Conservation (phyloP, 2,113 vertebrate genomes). For the Seriola rivoliana region DNA sequence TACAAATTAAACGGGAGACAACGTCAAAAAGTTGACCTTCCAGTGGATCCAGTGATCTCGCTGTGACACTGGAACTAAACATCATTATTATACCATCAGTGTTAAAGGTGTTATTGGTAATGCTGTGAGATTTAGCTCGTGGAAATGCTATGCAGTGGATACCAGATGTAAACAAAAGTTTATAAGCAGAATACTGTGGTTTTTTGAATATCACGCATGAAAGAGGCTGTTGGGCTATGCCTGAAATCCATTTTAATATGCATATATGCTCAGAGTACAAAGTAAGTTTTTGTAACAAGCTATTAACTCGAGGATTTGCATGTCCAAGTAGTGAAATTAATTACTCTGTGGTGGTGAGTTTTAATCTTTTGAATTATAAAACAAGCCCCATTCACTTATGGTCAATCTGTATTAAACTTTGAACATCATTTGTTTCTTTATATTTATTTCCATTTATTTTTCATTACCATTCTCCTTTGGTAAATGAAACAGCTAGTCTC, state of each 20-base stretch:
- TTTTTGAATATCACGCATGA: conserved; percentile 17
- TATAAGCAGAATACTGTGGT: conserved; percentile 2
- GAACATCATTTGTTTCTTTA: conserved; percentile 6
- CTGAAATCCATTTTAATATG: conserved; percentile 17
- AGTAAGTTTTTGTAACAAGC: conserved; percentile 44
- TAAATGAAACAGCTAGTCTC: conserved; percentile 9
- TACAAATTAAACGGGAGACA: conserved; percentile 74
- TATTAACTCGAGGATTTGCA: conserved; percentile 46
- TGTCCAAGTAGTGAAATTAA: conserved; percentile 13
- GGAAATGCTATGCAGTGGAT: not conserved
- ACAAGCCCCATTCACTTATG: conserved; percentile 19
- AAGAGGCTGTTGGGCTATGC: not conserved
- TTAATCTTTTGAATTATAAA: conserved; percentile 46
- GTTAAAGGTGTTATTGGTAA: conserved; percentile 29
- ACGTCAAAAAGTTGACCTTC: conserved; percentile 56
- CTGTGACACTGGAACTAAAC: conserved; percentile 34
- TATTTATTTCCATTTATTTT: conserved; percentile 8
- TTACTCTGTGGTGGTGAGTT: conserved; percentile 12
- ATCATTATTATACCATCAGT: conserved; percentile 37
- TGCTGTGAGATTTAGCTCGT: conserved; percentile 16
- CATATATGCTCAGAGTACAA: conserved; percentile 5
- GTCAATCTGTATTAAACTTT: conserved; percentile 22
- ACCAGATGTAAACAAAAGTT: conserved; percentile 12
- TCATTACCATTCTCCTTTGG: not conserved
- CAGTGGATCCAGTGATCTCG: conserved; percentile 51